Evolutionary conservation across 1,140 invertebrate genomes (phyloP).

Genomic region (Calycopis cecrops): DNA sequence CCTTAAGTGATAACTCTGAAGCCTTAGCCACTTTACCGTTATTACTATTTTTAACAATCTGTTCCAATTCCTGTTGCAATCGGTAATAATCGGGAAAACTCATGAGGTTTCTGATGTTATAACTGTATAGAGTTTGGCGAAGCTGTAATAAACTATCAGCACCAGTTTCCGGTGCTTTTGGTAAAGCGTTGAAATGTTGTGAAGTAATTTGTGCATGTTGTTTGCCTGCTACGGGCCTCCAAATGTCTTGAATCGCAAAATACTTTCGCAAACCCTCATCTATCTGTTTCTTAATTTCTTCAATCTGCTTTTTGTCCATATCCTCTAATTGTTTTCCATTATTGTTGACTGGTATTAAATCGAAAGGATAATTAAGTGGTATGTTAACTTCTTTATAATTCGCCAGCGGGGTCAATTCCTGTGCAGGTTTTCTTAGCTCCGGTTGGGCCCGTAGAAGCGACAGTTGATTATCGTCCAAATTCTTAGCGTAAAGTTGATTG

Average conservation of each 20-base stretch:
- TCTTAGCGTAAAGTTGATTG: constrained; percentile 1
- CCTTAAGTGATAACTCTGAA: too few species aligned
- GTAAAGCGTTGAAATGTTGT: neutral
- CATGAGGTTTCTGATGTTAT: neutral
- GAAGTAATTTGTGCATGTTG: neutral
- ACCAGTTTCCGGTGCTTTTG: neutral
- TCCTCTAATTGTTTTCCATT: neutral
- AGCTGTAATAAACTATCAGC: neutral
- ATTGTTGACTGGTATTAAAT: neutral
- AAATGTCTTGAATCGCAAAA: neutral
- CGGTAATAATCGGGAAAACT: neutral
- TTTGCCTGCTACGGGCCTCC: neutral
- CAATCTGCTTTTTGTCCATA: neutral
- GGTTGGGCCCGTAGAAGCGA: constrained; percentile 9
- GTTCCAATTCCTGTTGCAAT: neutral
- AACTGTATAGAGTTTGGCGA: neutral
- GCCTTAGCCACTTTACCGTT: too few species aligned
- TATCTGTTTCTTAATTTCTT: neutral
- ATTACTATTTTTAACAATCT: neutral
- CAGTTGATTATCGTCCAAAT: neutral
- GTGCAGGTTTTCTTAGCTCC: constrained; percentile 10
- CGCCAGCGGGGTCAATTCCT: neutral
- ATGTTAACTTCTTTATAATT: neutral
- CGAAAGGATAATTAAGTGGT: neutral
- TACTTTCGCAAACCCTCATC: neutral